Evolutionary conservation across 2,888 invertebrate species (phyloP), one percentile per base, ranked within the genome.

Genomic region (Timema cristinae): DNA sequence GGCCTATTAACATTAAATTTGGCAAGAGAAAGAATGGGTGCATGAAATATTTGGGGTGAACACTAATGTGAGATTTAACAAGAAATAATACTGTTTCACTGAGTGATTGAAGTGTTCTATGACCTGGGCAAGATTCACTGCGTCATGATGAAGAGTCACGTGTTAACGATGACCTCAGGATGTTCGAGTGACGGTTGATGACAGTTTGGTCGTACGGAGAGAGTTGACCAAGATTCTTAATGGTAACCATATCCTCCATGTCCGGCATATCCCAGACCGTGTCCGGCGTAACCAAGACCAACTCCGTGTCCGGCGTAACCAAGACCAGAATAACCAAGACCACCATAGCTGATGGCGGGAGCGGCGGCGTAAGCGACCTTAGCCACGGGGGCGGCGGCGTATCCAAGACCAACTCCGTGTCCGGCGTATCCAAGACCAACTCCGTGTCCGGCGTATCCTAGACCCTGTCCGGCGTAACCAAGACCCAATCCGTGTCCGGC

Each of bases 201-300:
- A 32, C 2, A 32, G 32, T 32, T 32, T 32, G 32, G 32, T 32
- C 32, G 32, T 32, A 32, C 4, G 32, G 32, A 32, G 32, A 32
- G 32, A 32, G 32, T 32, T 32, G 32, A 32, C 32, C 2, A 32
- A 32, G 32, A 32, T 32, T 32, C 32, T 32, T 63, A 48, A 9
- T 63, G 63, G 48, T 69, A 69, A 47, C 56, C 56, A 49, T 69
- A 59, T 5, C 59, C 56, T n/a, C 32, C 54, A 59, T 69, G 63
- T 11, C 63, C 63, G 63, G 63, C 16, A 48, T 63, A 63, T 13
- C 63, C 63, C 16, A 63, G 63, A 59, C 56, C 56, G 7, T 16
- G 15, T 9, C 32, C 15, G 59, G 16, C 59, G n/a, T 16, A 32
- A 8, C 63, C 63, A 9, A 48, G 63, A 32, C 63, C 63, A 6